phyloP scores from a whole-genome alignment of 2,113 vertebrate genomes.

The Tilapia sparmanii region DNA sequence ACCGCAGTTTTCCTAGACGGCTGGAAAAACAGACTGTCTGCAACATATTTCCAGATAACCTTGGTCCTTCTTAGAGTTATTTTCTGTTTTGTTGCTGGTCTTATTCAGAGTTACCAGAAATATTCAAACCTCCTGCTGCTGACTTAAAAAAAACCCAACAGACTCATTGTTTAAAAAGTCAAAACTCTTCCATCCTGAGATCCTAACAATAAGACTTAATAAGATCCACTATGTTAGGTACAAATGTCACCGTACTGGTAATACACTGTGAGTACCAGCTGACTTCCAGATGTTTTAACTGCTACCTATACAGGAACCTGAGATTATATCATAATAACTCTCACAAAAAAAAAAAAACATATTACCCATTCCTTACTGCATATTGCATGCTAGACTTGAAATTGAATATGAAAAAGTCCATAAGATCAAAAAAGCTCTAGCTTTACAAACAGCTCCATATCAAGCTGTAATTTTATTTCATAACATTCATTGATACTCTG shows the following conservation, averaged over 20 bases:
- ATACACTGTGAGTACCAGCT: neutral
- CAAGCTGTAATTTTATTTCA: neutral
- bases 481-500: neutral
- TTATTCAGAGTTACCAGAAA: neutral
- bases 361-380: neutral
- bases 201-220: neutral
- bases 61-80: neutral
- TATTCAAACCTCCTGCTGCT: neutral
- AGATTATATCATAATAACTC: neutral
- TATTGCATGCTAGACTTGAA: neutral
- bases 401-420: neutral
- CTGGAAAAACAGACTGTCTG: neutral
- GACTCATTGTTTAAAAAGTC: neutral
- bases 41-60: neutral
- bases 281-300: neutral
- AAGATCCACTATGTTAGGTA: neutral
- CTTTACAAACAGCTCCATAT: neutral
- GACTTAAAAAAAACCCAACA: rapidly evolving
- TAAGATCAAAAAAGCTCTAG: neutral
- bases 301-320: neutral
- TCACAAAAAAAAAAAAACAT: neutral
- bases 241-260: neutral
- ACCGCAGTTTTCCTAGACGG: rapidly evolving
- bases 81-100: neutral
- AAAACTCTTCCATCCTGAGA: neutral